Conservation (phyloP, 2,888 invertebrate genomes). For the Phengaris alcon region DNA sequence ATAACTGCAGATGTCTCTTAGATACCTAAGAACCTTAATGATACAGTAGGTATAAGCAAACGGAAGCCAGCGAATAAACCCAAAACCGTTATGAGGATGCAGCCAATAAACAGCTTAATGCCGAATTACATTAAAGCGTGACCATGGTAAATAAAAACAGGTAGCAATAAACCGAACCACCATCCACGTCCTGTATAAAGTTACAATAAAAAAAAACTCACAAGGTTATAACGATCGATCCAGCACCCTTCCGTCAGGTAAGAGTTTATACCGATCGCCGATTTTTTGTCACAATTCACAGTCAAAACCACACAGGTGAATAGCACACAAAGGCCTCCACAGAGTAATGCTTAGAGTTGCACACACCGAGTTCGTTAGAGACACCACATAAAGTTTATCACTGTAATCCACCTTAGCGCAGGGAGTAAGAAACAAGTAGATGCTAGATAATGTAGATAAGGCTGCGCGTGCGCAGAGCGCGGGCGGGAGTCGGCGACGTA, state of each 20-base stretch:
- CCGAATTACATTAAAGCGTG: slow-evolving; percentile 51
- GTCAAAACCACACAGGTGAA: slow-evolving; percentile 42
- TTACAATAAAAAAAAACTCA: slow-evolving; percentile 69
- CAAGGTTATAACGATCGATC: slow-evolving; percentile 69
- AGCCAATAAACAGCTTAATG: slow-evolving; percentile 46
- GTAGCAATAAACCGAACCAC: slow-evolving; percentile 64
- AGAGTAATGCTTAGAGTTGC: slow-evolving; percentile 45
- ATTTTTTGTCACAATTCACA: slow-evolving; percentile 65
- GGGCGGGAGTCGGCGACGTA: slow-evolving; percentile 72
- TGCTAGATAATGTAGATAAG: slow-evolving; percentile 30
- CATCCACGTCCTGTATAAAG: slow-evolving; percentile 75
- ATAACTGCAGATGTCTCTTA: too few relatives aligned
- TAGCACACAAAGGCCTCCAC: slow-evolving; percentile 62
- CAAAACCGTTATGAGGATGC: slow-evolving; percentile 19
- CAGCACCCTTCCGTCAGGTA: slow-evolving; percentile 54
- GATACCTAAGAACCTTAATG: too few relatives aligned
- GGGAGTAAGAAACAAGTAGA: background rate
- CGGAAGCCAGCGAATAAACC: background rate
- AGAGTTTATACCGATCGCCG: slow-evolving; percentile 27
- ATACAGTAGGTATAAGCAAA: background rate
- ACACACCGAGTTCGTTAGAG: slow-evolving; percentile 54
- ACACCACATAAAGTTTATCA: slow-evolving; percentile 44
- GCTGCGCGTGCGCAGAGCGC: slow-evolving; percentile 72
- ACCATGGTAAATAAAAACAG: slow-evolving; percentile 54
- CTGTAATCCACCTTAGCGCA: slow-evolving; percentile 61